These are phyloP conservation scores for Xylocopa sonorina DNA, from an alignment of 1,140 invertebrate genomes.

Conservation along the genomic window DNA sequence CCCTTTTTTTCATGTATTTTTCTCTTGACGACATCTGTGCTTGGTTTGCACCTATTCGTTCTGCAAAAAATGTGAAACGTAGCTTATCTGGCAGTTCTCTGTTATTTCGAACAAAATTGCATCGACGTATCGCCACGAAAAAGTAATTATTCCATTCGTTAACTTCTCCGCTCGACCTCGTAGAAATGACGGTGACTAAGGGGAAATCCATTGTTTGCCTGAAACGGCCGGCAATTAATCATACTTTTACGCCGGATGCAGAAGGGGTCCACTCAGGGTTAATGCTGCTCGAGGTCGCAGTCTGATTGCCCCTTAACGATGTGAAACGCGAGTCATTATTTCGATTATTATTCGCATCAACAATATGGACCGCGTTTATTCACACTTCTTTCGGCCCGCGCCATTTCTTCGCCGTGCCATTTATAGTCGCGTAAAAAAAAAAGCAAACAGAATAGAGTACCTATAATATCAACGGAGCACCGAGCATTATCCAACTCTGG, in stretches of 20 bases:
- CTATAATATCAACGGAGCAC: background rate
- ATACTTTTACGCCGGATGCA: slow-evolving; percentile 57
- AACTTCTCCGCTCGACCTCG: background rate
- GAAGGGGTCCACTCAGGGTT: slow-evolving; percentile 56
- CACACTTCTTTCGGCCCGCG: slow-evolving; percentile 25
- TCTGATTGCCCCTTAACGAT: slow-evolving; percentile 65
- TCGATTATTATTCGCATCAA: slow-evolving; percentile 64
- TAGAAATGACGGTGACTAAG: slow-evolving; percentile 11
- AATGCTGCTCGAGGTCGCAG: slow-evolving; percentile 62
- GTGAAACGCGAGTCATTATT: slow-evolving; percentile 68
- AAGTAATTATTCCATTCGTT: background rate
- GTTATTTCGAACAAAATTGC: background rate
- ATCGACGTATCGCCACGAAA: background rate
- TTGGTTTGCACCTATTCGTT: background rate
- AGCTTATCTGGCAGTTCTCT: background rate
- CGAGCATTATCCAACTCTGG: background rate
- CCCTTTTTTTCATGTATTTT: background rate
- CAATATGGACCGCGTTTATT: slow-evolving; percentile 38
- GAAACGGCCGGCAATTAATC: slow-evolving; percentile 64
- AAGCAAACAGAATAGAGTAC: background rate
- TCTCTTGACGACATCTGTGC: background rate
- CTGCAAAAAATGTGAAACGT: background rate
- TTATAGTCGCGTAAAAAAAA: background rate
- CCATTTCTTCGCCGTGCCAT: background rate
- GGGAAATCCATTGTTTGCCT: slow-evolving; percentile 46